Conservation (phyloP, 2,888 invertebrate species). For the Cryptocheilus praepositus region DNA sequence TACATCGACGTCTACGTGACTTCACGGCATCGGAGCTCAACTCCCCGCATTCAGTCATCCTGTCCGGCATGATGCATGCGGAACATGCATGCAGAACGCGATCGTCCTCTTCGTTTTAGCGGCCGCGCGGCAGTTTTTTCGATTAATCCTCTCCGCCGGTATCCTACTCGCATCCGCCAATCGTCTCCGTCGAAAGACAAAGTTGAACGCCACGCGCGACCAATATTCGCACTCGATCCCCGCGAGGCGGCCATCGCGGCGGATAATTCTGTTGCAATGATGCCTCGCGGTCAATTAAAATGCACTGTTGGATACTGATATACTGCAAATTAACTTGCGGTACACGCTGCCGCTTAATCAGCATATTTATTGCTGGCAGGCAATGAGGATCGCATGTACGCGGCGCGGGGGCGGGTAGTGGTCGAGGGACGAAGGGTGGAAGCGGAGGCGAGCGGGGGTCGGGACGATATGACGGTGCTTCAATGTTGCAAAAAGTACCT, state of each 20-base stretch:
- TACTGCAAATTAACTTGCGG: slow-evolving; percentile 57
- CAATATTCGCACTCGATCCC: too few species aligned
- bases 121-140: too few species aligned
- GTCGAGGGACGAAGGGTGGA: not conserved
- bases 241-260: too few species aligned
- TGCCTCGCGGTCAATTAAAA: slow-evolving; percentile 57
- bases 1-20: not conserved
- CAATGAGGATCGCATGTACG: slow-evolving; percentile 27
- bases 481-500: slow-evolving; percentile 43
- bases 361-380: slow-evolving; percentile 55
- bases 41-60: too few species aligned
- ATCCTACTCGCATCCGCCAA: too few species aligned
- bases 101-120: not conserved
- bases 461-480: slow-evolving; percentile 30
- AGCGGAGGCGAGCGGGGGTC: not conserved
- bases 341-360: slow-evolving; percentile 56
- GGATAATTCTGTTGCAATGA: slow-evolving; percentile 41
- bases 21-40: too few species aligned
- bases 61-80: too few species aligned
- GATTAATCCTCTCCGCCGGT: too few species aligned
- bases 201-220: too few species aligned
- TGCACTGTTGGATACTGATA: slow-evolving; percentile 57
- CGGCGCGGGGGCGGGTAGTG: slow-evolving; percentile 11
- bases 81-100: not conserved
- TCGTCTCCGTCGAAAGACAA: too few species aligned